Percentiles rank a stretch among this genome's conserved stretches.
phyloP scores from a whole-genome alignment of 2,797 vertebrate genomes.

The Megaceryle alcyon region DNA sequence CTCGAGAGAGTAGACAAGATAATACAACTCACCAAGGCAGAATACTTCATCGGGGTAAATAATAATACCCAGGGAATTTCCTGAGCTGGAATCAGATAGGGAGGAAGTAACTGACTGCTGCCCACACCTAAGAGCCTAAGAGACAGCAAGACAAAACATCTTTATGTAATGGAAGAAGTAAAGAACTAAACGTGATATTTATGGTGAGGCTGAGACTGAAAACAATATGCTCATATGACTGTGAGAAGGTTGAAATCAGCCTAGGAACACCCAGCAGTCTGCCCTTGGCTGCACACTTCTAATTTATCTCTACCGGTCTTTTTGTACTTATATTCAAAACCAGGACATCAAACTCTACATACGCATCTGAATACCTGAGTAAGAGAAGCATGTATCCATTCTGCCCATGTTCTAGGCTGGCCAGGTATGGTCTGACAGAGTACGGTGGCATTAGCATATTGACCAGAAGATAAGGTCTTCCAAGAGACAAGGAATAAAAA shows the following conservation, averaged over 20 bases:
- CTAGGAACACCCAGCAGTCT: neutral
- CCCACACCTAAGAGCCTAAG: neutral
- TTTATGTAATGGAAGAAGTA: neutral
- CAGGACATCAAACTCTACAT: neutral
- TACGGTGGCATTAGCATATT: neutral
- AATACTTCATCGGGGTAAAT: neutral
- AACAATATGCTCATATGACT: fast-evolving
- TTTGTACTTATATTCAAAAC: neutral
- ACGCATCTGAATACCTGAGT: fast-evolving
- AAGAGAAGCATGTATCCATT: neutral
- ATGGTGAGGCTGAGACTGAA: neutral
- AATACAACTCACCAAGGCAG: neutral
- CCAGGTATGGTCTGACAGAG: neutral
- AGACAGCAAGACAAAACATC: neutral
- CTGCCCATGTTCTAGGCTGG: neutral
- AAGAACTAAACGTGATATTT: neutral
- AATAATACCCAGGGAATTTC: neutral
- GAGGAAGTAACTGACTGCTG: neutral
- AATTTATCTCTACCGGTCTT: neutral
- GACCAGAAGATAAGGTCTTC: neutral
- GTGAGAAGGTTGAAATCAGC: neutral
- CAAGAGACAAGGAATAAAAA: neutral
- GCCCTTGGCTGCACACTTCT: neutral
- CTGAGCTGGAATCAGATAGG: neutral
- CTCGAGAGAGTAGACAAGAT: neutral